These are phyloP conservation scores for Ciconia maguari DNA, from an alignment of 2,113 vertebrate genomes.

Conservation along the genomic window DNA sequence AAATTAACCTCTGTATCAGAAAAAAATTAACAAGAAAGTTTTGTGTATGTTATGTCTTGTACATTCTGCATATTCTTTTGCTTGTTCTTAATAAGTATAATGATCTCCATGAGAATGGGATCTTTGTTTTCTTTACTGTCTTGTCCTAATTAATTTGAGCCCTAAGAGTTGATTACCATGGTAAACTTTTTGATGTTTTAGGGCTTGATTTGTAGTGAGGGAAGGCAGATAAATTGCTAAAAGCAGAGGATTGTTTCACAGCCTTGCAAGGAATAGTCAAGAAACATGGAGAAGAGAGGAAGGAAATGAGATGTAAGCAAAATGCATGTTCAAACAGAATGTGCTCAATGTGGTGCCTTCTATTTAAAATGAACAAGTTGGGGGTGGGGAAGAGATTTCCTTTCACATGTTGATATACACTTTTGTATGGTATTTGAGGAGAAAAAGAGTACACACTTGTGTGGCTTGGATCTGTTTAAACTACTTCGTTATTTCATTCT, in stretches of 20 bases:
- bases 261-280: not conserved
- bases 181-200: not conserved
- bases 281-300: not conserved
- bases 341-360: not conserved
- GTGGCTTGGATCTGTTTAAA: not conserved
- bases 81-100: not conserved
- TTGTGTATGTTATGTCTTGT: not conserved
- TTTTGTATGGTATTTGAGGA: not conserved
- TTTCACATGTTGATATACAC: not conserved
- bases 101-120: not conserved
- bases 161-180: not conserved
- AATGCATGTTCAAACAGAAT: not conserved
- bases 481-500: not conserved
- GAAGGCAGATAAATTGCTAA: not conserved
- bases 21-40: not conserved
- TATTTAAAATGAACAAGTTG: not conserved
- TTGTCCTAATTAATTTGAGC: conserved; percentile 17
- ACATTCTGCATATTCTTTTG: not conserved
- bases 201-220: not conserved
- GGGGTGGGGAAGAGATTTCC: not conserved
- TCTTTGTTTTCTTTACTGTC: not conserved
- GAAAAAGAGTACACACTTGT: not conserved
- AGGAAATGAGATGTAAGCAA: conserved; percentile 29
- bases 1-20: not conserved
- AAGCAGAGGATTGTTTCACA: not conserved